Percentiles rank a stretch among this genome's conserved stretches.
These are phyloP conservation scores for Sebastes trivittatus DNA, from an alignment of 2,797 vertebrate genomes.

Conservation along the genomic window DNA sequence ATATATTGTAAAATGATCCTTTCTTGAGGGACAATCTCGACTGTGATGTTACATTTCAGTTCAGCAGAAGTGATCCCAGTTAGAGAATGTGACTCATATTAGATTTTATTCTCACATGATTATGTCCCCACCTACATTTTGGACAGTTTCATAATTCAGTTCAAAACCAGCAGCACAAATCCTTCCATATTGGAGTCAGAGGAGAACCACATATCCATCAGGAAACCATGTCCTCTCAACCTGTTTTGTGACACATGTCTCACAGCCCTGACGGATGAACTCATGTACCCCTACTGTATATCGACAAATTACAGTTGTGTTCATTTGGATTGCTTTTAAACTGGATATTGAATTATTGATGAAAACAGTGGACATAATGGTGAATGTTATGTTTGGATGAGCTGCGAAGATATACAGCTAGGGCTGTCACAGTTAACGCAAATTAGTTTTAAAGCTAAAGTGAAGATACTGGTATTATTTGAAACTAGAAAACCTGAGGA, in stretches of 20 bases:
- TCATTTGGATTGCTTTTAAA: background rate
- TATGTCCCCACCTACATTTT: background rate
- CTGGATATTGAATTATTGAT: background rate
- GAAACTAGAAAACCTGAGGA: no score
- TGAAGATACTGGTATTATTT: no score
- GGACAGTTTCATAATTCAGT: background rate
- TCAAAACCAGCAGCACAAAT: background rate
- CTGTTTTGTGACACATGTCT: background rate
- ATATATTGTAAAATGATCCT: background rate
- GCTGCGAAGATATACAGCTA: no score
- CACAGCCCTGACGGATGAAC: background rate
- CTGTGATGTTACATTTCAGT: background rate
- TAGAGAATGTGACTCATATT: background rate
- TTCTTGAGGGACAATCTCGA: background rate
- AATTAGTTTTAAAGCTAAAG: no score
- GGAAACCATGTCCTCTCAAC: background rate
- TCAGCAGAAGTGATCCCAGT: background rate
- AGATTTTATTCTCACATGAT: background rate
- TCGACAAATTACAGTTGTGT: background rate
- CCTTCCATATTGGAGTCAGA: background rate
- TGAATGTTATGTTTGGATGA: no score
- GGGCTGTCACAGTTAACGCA: rapidly evolving
- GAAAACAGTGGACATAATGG: no score
- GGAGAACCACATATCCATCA: background rate
- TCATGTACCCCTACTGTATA: background rate